Conservation (phyloP, 1,140 invertebrate species). For the Drosophila sp. region DNA sequence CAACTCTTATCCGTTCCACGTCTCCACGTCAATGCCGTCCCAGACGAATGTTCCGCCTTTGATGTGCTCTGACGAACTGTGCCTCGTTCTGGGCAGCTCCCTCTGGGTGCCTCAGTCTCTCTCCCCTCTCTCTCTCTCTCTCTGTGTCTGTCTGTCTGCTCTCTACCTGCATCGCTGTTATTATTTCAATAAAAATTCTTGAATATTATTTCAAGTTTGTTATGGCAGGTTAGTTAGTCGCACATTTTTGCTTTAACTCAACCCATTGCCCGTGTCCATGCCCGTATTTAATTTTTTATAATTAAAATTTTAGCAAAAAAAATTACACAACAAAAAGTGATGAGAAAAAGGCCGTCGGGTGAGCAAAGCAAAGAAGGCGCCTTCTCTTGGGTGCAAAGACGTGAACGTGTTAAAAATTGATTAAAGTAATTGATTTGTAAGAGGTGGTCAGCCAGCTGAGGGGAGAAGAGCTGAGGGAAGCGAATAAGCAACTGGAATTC, state of each 20-base stretch:
- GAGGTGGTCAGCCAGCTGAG: conserved; percentile 19
- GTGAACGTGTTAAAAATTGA: conserved; percentile 80
- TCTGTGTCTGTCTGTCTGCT: not conserved
- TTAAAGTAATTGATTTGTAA: conserved; percentile 79
- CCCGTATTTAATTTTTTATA: conserved; percentile 79
- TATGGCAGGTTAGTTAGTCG: conserved; percentile 76
- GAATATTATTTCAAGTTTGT: conserved; percentile 81
- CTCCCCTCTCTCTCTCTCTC: conserved; percentile 5
- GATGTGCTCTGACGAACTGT: conserved; percentile 77
- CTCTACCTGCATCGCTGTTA: conserved; percentile 59
- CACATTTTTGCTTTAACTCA: conserved; percentile 31
- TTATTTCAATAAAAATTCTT: conserved; percentile 83
- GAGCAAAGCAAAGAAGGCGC: conserved; percentile 37
- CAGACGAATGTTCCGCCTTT: conserved; percentile 68
- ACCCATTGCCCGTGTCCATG: conserved; percentile 46
- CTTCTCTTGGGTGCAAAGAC: conserved; percentile 54
- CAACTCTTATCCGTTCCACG: conserved; percentile 16
- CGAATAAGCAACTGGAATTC: not conserved
- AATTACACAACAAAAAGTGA: conserved; percentile 22
- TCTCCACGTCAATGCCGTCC: not conserved
- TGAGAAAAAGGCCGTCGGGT: conserved; percentile 25
- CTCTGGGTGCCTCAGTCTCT: conserved; percentile 29
- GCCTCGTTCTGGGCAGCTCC: conserved; percentile 36
- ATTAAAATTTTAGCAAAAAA: conserved; percentile 78
- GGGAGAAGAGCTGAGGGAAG: not conserved